Percentiles rank a stretch among this genome's conserved stretches.
These are phyloP conservation scores for Aporophyla nigra DNA, from an alignment of 2,888 invertebrate species.

Conservation along the genomic window DNA sequence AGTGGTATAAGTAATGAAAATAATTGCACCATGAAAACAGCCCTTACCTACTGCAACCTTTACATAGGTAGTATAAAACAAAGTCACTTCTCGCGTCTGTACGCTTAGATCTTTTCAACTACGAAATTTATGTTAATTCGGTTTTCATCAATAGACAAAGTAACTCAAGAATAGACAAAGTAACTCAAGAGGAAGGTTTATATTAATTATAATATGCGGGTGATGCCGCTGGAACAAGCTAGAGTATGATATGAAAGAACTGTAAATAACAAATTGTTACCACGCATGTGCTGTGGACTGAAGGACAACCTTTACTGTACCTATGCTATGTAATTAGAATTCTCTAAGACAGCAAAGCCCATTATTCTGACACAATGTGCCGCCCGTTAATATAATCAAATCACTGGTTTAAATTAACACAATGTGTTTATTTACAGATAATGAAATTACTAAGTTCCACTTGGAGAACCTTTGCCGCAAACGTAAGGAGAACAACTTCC, in stretches of 20 bases:
- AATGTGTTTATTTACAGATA: constrained; percentile 72
- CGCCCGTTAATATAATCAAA: constrained; percentile 4
- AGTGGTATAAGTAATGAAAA: not conserved
- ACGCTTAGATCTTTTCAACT: too few species aligned
- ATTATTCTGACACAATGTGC: not conserved
- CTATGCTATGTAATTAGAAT: not conserved
- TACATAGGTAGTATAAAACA: too few species aligned
- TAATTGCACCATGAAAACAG: not conserved
- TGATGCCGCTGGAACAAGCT: too few species aligned
- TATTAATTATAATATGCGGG: too few species aligned
- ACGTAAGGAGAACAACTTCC: constrained; percentile 71
- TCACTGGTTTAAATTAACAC: not conserved
- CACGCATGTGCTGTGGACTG: not conserved
- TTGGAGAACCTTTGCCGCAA: constrained; percentile 81
- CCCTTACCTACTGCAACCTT: too few species aligned
- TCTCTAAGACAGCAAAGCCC: not conserved
- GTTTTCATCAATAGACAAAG: too few species aligned
- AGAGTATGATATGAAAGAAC: too few species aligned
- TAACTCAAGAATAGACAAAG: too few species aligned
- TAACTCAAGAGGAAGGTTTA: too few species aligned
- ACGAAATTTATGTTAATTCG: too few species aligned
- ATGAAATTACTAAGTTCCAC: constrained; percentile 75
- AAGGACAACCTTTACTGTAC: too few species aligned
- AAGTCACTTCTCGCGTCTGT: too few species aligned
- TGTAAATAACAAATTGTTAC: not conserved